Percentiles rank a stretch among this genome's conserved stretches.
Conservation (phyloP, 2,797 vertebrate species). For the Enteromius viviparus region DNA sequence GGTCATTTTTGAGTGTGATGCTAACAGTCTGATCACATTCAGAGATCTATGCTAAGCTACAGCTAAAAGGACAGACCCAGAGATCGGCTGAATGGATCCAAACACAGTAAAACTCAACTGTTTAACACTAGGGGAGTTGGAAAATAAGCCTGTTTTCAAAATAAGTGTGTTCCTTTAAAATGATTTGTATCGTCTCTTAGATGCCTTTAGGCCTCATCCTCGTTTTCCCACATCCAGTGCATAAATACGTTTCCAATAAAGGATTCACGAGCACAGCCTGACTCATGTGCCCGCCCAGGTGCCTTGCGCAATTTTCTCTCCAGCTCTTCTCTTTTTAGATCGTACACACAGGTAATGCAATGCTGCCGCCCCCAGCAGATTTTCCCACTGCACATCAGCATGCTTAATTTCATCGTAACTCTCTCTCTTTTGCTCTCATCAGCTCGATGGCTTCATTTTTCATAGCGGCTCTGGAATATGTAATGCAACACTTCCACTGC, state of each 20-base stretch:
- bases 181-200: neutral
- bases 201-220: neutral
- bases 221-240: neutral
- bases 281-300: constrained; percentile 44
- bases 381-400: constrained; percentile 38
- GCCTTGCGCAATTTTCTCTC: constrained; percentile 25
- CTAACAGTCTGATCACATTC: too few species aligned
- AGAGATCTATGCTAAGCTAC: too few species aligned
- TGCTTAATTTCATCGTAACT: constrained; percentile 27
- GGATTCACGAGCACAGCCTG: constrained; percentile 2
- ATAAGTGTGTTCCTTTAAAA: neutral
- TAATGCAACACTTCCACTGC: constrained; percentile 52
- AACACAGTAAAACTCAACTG: too few species aligned
- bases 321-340: constrained; percentile 5
- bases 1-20: too few species aligned
- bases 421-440: constrained; percentile 4
- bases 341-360: constrained; percentile 41
- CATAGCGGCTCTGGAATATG: constrained; percentile 67
- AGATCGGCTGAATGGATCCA: too few species aligned
- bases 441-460: constrained; percentile 65
- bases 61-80: too few species aligned
- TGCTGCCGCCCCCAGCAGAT: constrained; percentile 31
- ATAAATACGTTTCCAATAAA: constrained; percentile 12
- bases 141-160: too few species aligned
- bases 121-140: too few species aligned